phyloP scores from a whole-genome alignment of 2,888 invertebrate genomes.

The Aelia acuminata region DNA sequence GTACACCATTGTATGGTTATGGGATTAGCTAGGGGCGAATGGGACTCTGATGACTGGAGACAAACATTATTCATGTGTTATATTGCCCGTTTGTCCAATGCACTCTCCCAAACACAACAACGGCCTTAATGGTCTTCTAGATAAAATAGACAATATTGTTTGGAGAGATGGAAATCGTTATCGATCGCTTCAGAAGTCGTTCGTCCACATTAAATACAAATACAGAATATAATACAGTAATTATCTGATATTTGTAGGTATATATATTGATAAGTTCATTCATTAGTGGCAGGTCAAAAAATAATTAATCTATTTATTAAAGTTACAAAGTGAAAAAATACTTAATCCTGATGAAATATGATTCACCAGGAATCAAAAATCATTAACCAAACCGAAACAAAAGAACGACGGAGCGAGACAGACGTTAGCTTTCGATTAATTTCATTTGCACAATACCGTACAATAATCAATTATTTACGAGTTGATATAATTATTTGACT shows the following conservation, averaged over 20 bases:
- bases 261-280: not conserved
- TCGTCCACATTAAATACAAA: not conserved
- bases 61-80: conserved; percentile 39
- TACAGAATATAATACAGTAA: not conserved
- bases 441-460: conserved; percentile 40
- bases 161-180: conserved; percentile 11
- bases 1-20: not conserved
- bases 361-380: not conserved
- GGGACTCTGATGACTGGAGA: conserved; percentile 24
- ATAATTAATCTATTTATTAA: too few species aligned
- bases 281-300: too few species aligned
- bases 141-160: conserved; percentile 43
- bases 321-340: not conserved
- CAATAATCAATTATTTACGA: conserved; percentile 18
- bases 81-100: conserved; percentile 36
- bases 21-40: not conserved
- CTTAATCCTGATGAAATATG: not conserved
- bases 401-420: conserved; percentile 27
- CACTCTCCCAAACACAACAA: conserved; percentile 13
- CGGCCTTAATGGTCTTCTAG: conserved; percentile 3
- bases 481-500: conserved; percentile 30
- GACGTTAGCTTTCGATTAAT: conserved; percentile 32
- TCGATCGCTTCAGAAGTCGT: not conserved
- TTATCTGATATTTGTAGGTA: not conserved
- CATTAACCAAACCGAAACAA: conserved; percentile 19